phyloP scores from a whole-genome alignment of 2,113 vertebrate genomes.

The Fulica atra region DNA sequence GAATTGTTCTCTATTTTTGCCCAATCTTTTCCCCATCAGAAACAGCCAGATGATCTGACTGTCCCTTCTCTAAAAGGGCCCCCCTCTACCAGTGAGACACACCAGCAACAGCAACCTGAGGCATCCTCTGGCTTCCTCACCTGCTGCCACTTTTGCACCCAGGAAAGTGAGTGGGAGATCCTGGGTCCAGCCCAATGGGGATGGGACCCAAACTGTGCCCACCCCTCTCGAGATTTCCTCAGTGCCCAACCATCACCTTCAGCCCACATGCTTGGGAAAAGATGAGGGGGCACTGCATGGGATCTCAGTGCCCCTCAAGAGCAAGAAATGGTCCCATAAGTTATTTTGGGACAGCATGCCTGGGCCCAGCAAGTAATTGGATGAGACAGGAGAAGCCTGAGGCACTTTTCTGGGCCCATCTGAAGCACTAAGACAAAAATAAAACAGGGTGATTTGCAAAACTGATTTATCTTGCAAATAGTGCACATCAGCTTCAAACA shows the following conservation, averaged over 20 bases:
- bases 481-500: background rate
- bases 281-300: background rate
- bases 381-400: background rate
- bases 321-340: background rate
- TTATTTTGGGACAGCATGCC: background rate
- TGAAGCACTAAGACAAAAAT: background rate
- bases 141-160: background rate
- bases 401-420: background rate
- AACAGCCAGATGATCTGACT: background rate
- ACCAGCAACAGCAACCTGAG: background rate
- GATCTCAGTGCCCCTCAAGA: background rate
- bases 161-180: background rate
- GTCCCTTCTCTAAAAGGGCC: background rate
- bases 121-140: background rate
- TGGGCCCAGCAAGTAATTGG: background rate
- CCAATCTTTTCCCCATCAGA: background rate
- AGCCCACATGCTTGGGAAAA: background rate
- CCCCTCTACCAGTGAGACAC: background rate
- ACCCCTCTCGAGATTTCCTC: background rate
- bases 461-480: slow-evolving; percentile 1
- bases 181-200: background rate
- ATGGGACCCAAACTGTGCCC: too few species aligned
- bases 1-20: background rate
- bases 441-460: background rate
- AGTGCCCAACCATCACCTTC: background rate